Evolutionary conservation across 2,113 vertebrate species (phyloP).

Genomic region (Morphnarchus princeps): DNA sequence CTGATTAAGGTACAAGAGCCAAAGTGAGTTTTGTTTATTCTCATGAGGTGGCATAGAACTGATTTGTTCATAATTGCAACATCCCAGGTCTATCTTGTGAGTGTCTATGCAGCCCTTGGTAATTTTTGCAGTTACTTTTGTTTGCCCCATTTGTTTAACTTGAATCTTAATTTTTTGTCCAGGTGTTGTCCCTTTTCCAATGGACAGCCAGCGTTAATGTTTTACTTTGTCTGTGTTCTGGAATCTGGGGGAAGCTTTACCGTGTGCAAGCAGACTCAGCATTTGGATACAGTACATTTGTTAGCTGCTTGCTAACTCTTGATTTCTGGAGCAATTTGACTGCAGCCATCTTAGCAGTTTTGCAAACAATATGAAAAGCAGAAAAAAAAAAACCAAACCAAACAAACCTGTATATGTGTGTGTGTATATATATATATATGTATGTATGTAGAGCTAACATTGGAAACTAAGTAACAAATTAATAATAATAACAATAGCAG

Average conservation of each 20-base stretch:
- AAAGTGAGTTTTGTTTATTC: not conserved
- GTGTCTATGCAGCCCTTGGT: not conserved
- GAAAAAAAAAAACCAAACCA: accelerated
- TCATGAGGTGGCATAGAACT: not conserved
- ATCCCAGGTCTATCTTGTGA: not conserved
- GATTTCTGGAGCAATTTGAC: not conserved
- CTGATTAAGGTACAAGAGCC: not conserved
- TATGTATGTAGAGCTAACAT: not conserved
- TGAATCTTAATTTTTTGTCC: not conserved
- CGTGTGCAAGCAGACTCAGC: not conserved
- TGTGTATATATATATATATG: too few relatives aligned
- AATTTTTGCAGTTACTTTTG: not conserved
- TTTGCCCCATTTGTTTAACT: constrained; percentile 11
- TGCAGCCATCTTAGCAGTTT: not conserved
- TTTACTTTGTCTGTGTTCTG: not conserved
- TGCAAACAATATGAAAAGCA: not conserved
- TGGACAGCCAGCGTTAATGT: not conserved
- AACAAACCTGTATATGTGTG: not conserved
- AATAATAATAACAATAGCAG: not conserved
- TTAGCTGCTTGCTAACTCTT: not conserved
- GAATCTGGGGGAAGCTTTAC: not conserved
- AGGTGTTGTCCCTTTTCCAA: not conserved
- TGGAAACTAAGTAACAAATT: not conserved
- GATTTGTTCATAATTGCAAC: not conserved
- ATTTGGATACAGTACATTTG: not conserved